These are phyloP conservation scores for Tetanocera ferruginea DNA, from an alignment of 2,888 invertebrate species.

Conservation along the genomic window DNA sequence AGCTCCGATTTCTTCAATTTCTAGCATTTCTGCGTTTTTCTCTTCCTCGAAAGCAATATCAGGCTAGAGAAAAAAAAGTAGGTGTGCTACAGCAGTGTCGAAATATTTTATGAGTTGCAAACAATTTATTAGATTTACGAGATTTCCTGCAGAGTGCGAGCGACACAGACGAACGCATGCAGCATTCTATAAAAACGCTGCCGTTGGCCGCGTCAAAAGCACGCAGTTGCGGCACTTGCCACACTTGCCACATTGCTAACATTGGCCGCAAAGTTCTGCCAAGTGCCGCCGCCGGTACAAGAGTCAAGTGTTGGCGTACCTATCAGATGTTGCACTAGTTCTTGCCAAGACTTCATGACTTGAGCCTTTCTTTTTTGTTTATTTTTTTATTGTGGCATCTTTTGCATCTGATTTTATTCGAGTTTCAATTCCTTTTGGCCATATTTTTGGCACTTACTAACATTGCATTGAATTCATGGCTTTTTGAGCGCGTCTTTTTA, in stretches of 20 bases:
- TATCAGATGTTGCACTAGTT: conserved; percentile 21
- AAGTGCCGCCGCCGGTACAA: background rate
- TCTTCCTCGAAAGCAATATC: background rate
- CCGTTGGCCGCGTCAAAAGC: conserved; percentile 30
- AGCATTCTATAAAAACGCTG: conserved; percentile 21
- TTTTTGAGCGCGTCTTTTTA: conserved; percentile 28
- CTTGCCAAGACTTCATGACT: background rate
- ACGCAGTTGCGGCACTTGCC: conserved; percentile 35
- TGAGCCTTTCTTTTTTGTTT: background rate
- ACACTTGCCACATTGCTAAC: background rate
- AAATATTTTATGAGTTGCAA: conserved; percentile 53
- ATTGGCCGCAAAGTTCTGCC: background rate
- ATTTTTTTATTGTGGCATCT: background rate
- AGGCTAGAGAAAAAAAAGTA: background rate
- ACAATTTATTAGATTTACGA: conserved; percentile 64
- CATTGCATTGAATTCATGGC: background rate
- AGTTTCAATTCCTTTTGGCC: conserved; percentile 10
- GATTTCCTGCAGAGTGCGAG: conserved; percentile 48
- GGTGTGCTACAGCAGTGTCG: conserved; percentile 37
- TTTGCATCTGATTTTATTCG: background rate
- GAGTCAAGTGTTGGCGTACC: conserved; percentile 22
- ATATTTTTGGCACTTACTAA: conserved; percentile 11
- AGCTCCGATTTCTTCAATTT: background rate
- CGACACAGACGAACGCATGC: conserved; percentile 32
- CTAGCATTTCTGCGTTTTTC: background rate